These are phyloP conservation scores for Acipenser oxyrinchus DNA, from an alignment of 2,797 vertebrate genomes.

Conservation along the genomic window DNA sequence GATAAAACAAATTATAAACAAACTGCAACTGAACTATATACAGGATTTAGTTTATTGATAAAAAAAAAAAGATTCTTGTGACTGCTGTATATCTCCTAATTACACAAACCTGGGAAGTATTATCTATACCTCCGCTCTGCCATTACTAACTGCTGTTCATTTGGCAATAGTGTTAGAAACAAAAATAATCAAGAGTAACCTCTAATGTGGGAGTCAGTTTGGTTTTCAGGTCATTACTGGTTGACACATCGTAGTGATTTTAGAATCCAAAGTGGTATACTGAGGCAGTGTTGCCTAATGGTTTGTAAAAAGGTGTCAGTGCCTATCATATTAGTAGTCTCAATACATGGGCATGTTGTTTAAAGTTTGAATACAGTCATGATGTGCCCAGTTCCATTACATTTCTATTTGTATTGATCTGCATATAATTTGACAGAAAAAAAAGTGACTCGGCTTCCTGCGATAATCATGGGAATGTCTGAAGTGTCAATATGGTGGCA, in stretches of 20 bases:
- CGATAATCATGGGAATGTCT: slow-evolving; percentile 59
- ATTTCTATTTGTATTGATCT: slow-evolving; percentile 69
- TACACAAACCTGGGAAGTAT: no score
- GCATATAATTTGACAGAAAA: slow-evolving; percentile 53
- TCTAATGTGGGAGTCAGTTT: no score
- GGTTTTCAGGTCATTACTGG: neutral
- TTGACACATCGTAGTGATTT: slow-evolving; percentile 7
- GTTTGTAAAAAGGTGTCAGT: slow-evolving; percentile 55
- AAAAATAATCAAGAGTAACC: no score
- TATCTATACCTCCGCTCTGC: no score
- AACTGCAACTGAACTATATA: no score
- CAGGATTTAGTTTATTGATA: no score
- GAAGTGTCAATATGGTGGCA: slow-evolving; percentile 38
- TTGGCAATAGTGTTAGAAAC: no score
- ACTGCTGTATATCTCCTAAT: no score
- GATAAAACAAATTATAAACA: no score
- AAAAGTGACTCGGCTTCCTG: slow-evolving; percentile 43
- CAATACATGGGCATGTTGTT: slow-evolving; percentile 50
- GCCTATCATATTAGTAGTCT: slow-evolving; percentile 50
- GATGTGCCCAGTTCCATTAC: slow-evolving; percentile 49
- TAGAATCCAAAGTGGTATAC: slow-evolving; percentile 6
- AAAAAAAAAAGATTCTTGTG: no score
- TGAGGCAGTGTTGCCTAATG: slow-evolving; percentile 7
- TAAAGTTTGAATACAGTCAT: slow-evolving; percentile 68
- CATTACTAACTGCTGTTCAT: no score